phyloP scores from a whole-genome alignment of 2,113 vertebrate species.

The Bagarius yarrelli region DNA sequence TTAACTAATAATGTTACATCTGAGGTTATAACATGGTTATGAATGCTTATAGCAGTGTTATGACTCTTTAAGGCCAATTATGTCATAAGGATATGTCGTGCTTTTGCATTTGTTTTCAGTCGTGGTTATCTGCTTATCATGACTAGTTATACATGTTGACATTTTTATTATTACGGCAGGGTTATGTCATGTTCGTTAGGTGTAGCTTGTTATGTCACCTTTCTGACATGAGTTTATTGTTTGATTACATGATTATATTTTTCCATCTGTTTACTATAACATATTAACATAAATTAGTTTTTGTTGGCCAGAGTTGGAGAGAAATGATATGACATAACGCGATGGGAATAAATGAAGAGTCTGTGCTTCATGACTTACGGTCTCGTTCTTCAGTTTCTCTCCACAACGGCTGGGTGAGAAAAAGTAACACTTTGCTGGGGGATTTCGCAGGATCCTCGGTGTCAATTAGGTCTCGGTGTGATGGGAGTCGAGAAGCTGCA shows the following conservation, averaged over 20 bases:
- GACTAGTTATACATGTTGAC: not conserved
- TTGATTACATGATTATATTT: too few species aligned
- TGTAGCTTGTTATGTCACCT: not conserved
- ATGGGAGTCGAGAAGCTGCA: conserved; percentile 58
- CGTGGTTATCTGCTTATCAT: not conserved
- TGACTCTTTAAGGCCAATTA: not conserved
- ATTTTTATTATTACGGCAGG: not conserved
- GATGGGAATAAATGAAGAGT: not conserved
- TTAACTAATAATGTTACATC: not conserved
- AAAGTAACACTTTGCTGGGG: conserved; percentile 39
- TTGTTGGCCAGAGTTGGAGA: not conserved
- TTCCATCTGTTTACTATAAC: not conserved
- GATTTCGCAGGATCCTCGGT: conserved; percentile 39
- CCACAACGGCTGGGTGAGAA: conserved; percentile 1
- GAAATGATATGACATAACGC: not conserved
- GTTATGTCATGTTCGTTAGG: not conserved
- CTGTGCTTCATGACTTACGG: not conserved
- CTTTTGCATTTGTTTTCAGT: not conserved
- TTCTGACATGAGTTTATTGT: not conserved
- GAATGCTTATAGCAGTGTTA: not conserved
- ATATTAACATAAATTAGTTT: not conserved
- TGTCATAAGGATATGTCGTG: not conserved
- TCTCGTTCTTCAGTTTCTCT: not conserved
- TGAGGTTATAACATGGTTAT: not conserved
- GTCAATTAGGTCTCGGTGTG: conserved; percentile 61